phyloP scores from a whole-genome alignment of 2,797 vertebrate genomes.

The Sebastes vulpes region DNA sequence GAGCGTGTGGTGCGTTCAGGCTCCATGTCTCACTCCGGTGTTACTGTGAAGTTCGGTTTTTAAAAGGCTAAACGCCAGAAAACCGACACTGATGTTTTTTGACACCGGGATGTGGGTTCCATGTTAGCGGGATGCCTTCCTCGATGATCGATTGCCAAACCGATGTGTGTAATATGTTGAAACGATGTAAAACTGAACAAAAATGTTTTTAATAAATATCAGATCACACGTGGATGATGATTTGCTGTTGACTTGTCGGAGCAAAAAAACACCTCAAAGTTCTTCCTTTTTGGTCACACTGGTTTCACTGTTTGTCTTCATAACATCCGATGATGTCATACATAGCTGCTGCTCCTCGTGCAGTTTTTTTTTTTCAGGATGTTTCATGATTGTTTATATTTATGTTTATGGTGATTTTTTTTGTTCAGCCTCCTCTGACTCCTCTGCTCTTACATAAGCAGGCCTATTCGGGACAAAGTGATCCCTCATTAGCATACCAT shows the following conservation, averaged over 20 bases:
- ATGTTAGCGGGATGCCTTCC: constrained; percentile 67
- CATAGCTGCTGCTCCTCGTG: neutral
- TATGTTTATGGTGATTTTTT: neutral
- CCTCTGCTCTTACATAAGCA: neutral
- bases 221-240: constrained; percentile 46
- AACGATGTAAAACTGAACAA: constrained; percentile 79
- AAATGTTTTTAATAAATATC: constrained; percentile 84
- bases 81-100: constrained; percentile 93
- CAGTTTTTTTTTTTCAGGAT: neutral
- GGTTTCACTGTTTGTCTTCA: neutral
- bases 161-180: constrained; percentile 65
- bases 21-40: constrained; percentile 85
- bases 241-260: constrained; percentile 16
- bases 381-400: neutral
- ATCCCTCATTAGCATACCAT: neutral
- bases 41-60: constrained; percentile 97
- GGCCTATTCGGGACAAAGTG: neutral
- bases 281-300: neutral
- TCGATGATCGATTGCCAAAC: constrained; percentile 71
- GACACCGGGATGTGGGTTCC: constrained; percentile 74
- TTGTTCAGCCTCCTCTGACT: neutral
- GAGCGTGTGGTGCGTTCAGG: constrained; percentile 25
- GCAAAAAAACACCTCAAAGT: neutral
- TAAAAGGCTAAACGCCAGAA: constrained; percentile 94
- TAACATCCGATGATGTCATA: neutral